Conservation (phyloP, 1,140 invertebrate species). For the Anadara kagoshimensis region DNA sequence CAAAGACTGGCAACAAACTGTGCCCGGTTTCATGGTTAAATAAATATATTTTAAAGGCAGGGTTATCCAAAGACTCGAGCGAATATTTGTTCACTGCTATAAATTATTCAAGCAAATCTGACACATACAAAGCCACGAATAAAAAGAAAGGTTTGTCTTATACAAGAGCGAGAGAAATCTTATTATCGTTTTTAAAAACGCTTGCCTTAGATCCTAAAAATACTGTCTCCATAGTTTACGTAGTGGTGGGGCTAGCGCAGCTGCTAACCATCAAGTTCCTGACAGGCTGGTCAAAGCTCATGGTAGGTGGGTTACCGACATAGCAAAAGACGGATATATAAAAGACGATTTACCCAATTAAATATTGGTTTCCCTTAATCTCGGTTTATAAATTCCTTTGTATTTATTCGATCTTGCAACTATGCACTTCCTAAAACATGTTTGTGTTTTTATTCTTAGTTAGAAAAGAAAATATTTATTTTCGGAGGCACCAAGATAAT, state of each 20-base stretch:
- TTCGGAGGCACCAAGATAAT: no score
- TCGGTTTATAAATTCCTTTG: neutral
- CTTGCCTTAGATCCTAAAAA: neutral
- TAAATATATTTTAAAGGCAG: neutral
- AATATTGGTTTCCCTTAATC: neutral
- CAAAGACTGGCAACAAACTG: neutral
- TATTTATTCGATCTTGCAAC: neutral
- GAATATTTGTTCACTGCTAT: neutral
- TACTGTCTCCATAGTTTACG: neutral
- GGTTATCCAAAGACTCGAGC: neutral
- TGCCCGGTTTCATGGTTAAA: neutral
- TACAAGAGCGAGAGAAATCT: neutral
- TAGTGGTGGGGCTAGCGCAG: neutral
- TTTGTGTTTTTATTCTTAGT: no score
- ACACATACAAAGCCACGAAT: neutral
- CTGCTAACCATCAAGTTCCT: neutral
- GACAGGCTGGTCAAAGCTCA: neutral
- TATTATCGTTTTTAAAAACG: neutral
- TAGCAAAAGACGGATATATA: conserved; percentile 1
- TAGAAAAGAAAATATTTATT: no score
- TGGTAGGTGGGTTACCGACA: neutral
- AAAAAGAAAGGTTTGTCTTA: neutral
- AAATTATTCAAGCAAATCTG: neutral
- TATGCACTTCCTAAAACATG: no score
- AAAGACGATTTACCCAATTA: neutral